These are phyloP conservation scores for Caenorhabditis sp. DNA, from an alignment of 2,888 invertebrate genomes.

Conservation along the genomic window DNA sequence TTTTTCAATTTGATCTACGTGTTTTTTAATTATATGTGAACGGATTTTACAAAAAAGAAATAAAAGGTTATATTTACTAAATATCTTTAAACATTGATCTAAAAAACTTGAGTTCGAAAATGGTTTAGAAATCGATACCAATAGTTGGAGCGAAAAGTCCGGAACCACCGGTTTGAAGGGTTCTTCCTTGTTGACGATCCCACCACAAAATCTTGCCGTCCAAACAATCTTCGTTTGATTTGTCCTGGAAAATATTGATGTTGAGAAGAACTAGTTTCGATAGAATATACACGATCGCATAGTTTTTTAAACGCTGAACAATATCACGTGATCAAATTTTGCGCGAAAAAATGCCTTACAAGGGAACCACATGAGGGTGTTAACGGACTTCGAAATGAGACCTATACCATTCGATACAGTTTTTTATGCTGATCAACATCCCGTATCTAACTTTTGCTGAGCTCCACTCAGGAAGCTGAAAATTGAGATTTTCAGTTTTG, in stretches of 20 bases:
- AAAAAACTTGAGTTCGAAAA: constrained; percentile 3
- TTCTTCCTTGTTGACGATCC: constrained; percentile 67
- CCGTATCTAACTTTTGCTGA: too few species aligned
- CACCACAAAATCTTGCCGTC: constrained; percentile 70
- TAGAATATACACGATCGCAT: not conserved
- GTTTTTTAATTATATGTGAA: not conserved
- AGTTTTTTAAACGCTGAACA: not conserved
- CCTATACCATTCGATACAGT: too few species aligned
- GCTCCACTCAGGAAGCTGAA: too few species aligned
- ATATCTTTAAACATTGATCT: not conserved
- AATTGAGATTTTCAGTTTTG: too few species aligned
- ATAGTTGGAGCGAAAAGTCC: constrained; percentile 62
- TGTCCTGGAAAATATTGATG: constrained; percentile 46
- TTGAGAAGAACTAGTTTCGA: not conserved
- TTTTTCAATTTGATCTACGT: not conserved
- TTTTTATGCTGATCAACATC: too few species aligned
- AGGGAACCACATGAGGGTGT: too few species aligned
- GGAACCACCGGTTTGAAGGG: constrained; percentile 60
- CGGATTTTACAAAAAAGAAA: not conserved
- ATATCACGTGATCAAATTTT: not conserved
- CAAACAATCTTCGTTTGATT: constrained; percentile 58
- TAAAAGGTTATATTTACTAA: not conserved
- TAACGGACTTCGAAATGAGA: too few species aligned
- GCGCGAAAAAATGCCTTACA: too few species aligned
- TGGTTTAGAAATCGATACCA: constrained; percentile 62